These are phyloP conservation scores for Diaphora mendica DNA, from an alignment of 2,888 invertebrate species.

Conservation along the genomic window DNA sequence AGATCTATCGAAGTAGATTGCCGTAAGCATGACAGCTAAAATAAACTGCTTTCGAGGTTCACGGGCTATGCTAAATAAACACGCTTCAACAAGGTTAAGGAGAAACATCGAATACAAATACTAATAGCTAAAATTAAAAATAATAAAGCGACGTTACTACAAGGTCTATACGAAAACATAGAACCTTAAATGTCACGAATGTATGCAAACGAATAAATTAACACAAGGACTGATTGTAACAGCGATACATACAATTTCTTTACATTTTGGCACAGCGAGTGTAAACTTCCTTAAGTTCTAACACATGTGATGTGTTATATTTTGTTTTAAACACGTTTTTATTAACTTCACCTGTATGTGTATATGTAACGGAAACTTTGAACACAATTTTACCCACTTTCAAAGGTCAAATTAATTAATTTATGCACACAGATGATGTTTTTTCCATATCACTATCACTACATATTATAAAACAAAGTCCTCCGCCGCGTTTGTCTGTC, in stretches of 20 bases:
- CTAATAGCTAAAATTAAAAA: slow-evolving; percentile 14
- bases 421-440: too few species aligned
- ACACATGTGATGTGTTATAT: neutral
- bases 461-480: too few species aligned
- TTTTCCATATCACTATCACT: too few species aligned
- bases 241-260: slow-evolving; percentile 45
- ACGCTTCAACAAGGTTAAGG: neutral
- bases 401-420: too few species aligned
- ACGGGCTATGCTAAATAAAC: neutral
- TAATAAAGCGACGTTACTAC: slow-evolving; percentile 15
- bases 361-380: too few species aligned
- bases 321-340: neutral
- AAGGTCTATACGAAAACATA: slow-evolving; percentile 39
- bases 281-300: neutral
- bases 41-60: neutral
- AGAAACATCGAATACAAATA: neutral
- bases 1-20: neutral
- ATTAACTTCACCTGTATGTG: neutral
- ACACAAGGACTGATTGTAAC: slow-evolving; percentile 57
- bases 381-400: too few species aligned
- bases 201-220: slow-evolving; percentile 58
- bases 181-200: slow-evolving; percentile 47
- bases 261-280: neutral
- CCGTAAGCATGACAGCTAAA: neutral
- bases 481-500: too few species aligned